Evolutionary conservation across 2,888 invertebrate genomes (phyloP), one percentile per base, ranked within the genome.

Genomic region (Meteorus cinctellus): DNA sequence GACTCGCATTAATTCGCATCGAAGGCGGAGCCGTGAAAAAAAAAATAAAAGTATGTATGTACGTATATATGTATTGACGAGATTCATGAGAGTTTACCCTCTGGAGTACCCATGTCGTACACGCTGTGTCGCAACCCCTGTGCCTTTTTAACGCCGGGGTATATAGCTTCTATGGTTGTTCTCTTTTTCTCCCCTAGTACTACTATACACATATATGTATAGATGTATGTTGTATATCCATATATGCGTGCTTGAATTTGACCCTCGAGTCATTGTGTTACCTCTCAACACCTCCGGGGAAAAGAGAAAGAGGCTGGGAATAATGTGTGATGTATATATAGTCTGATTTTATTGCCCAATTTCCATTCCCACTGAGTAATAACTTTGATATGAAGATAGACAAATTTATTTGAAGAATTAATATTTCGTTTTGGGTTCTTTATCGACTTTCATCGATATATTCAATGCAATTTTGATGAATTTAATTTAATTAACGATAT

Each of bases 211-310:
- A 48, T 48, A n/a, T n/a, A 14, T 48, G 5, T 48, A 48, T 48
- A 4, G 4, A 19, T 19, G 6, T 24, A 19, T 55, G 55, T 55
- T 12, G 8, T 34, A 19, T 65, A 10, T 19, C 55, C 34, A 69
- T 69, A 31, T 55, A 59, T 59, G 79, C 81, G 82, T 83, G 82
- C 81, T 83, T 82, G 83, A 88, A 87, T 88, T 87, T 88, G 86
- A 88, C 87, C 88, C 87, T 82, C 79, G 82, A 75, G 82, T 86
- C 34, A 87, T 88, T 87, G 84, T 69, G 81, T 88, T 87, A 86
- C 88, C 83, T 82, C 84, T 84, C 84, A 83, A 79, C 84, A 84
- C 87, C 86, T 86, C 82, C 82, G 70, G 81, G 81, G 82, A 82
- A 80, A 48, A 34, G 29, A 63, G 29, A 34, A 31, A 34, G 14